Evolutionary conservation across 2,113 vertebrate species (phyloP).

Genomic region (Plestiodon gilberti): DNA sequence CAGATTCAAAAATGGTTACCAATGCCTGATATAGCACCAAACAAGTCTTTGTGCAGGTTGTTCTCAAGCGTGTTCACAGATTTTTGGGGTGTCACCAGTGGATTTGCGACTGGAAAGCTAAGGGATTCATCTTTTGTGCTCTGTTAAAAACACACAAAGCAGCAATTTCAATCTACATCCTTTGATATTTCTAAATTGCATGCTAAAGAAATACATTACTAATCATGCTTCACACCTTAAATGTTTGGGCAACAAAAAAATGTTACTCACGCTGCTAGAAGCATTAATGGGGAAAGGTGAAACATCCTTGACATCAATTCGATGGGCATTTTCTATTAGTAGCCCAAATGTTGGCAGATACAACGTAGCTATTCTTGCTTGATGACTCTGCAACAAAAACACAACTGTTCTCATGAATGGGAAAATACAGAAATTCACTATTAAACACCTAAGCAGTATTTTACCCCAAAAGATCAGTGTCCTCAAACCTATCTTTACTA

Average conservation of each 20-base stretch:
- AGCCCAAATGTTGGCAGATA: slow-evolving; percentile 95
- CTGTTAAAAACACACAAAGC: slow-evolving; percentile 69
- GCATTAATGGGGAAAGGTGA: slow-evolving; percentile 86
- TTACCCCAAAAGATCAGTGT: not conserved
- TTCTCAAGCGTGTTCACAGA: slow-evolving; percentile 86
- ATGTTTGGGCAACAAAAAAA: not conserved
- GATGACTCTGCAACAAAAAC: slow-evolving; percentile 86
- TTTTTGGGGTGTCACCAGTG: slow-evolving; percentile 89
- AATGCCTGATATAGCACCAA: slow-evolving; percentile 96
- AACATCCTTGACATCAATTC: slow-evolving; percentile 93
- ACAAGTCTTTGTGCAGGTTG: slow-evolving; percentile 93
- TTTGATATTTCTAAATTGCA: not conserved
- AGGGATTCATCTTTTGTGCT: slow-evolving; percentile 86
- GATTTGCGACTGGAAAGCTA: slow-evolving; percentile 72
- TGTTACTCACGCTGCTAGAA: slow-evolving; percentile 81
- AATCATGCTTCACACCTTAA: not conserved
- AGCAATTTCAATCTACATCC: not conserved
- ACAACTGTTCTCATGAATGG: not conserved
- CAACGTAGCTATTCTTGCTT: slow-evolving; percentile 93
- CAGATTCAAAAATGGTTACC: slow-evolving; percentile 71
- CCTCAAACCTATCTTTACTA: not conserved
- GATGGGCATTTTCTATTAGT: slow-evolving; percentile 95
- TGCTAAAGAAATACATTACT: not conserved
- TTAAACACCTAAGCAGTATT: not conserved
- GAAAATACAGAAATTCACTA: not conserved